phyloP scores from a whole-genome alignment of 2,113 vertebrate genomes.

The Plectropomus leopardus region DNA sequence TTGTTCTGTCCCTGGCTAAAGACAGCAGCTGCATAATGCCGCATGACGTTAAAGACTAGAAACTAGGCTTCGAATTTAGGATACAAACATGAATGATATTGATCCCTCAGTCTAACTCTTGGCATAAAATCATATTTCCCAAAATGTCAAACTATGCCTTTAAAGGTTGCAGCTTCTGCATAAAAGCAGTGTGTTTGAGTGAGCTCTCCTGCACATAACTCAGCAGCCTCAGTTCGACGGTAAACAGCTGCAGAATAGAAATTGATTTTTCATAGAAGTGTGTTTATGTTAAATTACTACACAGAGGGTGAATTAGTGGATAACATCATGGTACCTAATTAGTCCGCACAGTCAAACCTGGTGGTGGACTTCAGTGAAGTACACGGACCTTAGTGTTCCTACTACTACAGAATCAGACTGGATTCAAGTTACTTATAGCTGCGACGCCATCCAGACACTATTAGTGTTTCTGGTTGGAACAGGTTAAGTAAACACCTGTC shows the following conservation, averaged over 20 bases:
- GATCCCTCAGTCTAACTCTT: not conserved
- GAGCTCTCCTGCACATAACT: not conserved
- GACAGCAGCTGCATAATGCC: no score
- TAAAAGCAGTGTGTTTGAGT: not conserved
- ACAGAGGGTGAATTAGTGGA: not conserved
- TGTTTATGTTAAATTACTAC: not conserved
- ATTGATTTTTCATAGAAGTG: not conserved
- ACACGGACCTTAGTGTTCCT: not conserved
- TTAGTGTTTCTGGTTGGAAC: not conserved
- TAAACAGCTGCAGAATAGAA: not conserved
- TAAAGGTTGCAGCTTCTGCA: slow-evolving; percentile 13
- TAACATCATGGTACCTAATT: not conserved
- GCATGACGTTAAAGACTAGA: not conserved
- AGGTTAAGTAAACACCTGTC: not conserved
- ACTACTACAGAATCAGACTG: slow-evolving; percentile 2
- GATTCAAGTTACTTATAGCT: not conserved
- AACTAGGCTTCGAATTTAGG: not conserved
- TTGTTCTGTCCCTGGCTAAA: no score
- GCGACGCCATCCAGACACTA: not conserved
- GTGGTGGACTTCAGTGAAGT: not conserved
- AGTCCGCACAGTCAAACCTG: not conserved
- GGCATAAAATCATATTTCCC: not conserved
- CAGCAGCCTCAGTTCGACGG: slow-evolving; percentile 3
- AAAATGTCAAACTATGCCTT: not conserved
- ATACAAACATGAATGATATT: no score